phyloP scores from a whole-genome alignment of 2,113 vertebrate genomes.

The Ophiodon elongatus region DNA sequence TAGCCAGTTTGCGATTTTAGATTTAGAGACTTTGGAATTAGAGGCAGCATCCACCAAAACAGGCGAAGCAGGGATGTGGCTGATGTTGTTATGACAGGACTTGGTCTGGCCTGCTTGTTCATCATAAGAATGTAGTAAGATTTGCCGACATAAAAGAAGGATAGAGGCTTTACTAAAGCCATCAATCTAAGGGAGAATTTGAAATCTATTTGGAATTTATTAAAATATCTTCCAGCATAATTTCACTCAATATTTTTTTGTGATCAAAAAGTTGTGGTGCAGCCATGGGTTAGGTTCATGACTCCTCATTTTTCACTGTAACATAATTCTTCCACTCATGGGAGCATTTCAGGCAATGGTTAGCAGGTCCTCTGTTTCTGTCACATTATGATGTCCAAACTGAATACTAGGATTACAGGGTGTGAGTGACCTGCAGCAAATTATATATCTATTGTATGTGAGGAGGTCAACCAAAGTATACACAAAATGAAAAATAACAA shows the following conservation, averaged over 20 bases:
- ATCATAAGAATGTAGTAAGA: conserved; percentile 9
- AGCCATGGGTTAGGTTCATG: neutral
- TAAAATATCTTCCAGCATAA: conserved; percentile 2
- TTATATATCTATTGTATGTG: neutral
- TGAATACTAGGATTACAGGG: neutral
- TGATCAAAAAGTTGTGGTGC: conserved; percentile 17
- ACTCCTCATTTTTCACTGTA: neutral
- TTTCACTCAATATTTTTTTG: neutral
- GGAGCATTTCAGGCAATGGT: neutral
- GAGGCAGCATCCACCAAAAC: conserved; percentile 1
- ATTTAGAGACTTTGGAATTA: conserved; percentile 16
- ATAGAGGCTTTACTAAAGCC: neutral
- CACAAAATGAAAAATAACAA: neutral
- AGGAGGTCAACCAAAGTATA: neutral
- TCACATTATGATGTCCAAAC: neutral
- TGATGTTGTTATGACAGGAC: conserved; percentile 25
- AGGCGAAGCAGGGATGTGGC: conserved; percentile 19
- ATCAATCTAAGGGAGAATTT: conserved; percentile 20
- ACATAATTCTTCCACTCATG: neutral
- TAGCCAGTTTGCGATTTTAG: conserved; percentile 21
- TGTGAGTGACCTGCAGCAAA: neutral
- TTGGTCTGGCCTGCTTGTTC: conserved; percentile 11
- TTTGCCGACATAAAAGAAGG: conserved; percentile 12
- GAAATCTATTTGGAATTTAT: neutral
- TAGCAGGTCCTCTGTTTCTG: neutral